These are phyloP conservation scores for Macquaria australasica DNA, from an alignment of 2,113 vertebrate species.

Conservation along the genomic window DNA sequence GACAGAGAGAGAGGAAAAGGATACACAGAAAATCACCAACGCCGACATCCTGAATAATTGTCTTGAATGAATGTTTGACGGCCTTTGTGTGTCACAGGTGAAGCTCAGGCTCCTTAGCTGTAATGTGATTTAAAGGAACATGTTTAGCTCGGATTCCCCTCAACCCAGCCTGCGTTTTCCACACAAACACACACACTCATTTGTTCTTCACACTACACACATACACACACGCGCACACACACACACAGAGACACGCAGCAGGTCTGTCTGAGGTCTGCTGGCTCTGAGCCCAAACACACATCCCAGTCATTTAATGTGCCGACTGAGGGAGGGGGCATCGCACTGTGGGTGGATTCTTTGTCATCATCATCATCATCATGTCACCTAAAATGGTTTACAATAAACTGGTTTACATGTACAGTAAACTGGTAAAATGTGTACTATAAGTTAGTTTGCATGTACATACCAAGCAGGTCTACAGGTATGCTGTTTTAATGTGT, in stretches of 20 bases:
- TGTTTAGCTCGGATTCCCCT: constrained; percentile 3
- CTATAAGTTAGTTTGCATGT: too few species aligned
- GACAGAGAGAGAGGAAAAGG: not conserved
- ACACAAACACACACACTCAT: not conserved
- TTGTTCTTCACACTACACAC: not conserved
- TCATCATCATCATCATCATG: not conserved
- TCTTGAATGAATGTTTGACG: not conserved
- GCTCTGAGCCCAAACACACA: constrained; percentile 19
- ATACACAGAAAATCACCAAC: not conserved
- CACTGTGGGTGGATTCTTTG: constrained; percentile 2
- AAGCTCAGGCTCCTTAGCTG: constrained; percentile 16
- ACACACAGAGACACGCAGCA: not conserved
- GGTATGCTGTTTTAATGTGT: not conserved
- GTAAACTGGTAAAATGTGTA: too few species aligned
- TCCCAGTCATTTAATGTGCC: constrained; percentile 13
- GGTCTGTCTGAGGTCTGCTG: constrained; percentile 18
- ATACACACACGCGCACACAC: not conserved
- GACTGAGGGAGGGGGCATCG: not conserved
- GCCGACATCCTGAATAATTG: constrained; percentile 7
- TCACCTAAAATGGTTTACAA: not conserved
- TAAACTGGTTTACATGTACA: not conserved
- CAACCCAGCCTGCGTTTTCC: not conserved
- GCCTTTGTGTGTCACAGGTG: not conserved
- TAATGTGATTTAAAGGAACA: constrained; percentile 32
- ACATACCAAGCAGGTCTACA: not conserved